A percentile compares a stretch with the other conserved stretches of the same genome.
phyloP scores from a whole-genome alignment of 2,888 invertebrate genomes.

The Caenorhabditis plicata region DNA sequence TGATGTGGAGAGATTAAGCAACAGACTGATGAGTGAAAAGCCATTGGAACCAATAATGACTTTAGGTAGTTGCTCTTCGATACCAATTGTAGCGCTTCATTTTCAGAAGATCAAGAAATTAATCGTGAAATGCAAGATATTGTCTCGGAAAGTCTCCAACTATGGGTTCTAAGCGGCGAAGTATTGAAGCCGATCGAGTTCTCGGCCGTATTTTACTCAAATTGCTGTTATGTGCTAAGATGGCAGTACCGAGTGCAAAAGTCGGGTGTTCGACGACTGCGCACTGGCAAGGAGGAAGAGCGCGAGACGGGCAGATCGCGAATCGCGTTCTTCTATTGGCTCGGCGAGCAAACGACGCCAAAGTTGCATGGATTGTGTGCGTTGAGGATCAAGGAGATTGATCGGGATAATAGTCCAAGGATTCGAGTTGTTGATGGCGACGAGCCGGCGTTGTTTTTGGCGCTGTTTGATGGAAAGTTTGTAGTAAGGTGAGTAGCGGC shows the following conservation, averaged over 20 bases:
- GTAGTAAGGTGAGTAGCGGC: conserved; percentile 10
- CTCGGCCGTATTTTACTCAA: conserved; percentile 32
- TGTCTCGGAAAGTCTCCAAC: conserved; percentile 42
- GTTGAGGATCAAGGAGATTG: conserved; percentile 52
- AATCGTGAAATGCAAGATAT: conserved; percentile 40
- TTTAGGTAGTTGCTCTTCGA: background rate
- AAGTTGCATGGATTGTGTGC: conserved; percentile 55
- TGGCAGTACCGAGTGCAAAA: conserved; percentile 58
- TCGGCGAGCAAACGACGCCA: conserved; percentile 46
- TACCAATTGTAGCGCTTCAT: background rate
- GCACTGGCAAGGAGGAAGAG: conserved; percentile 34
- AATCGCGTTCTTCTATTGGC: conserved; percentile 58
- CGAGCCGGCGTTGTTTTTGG: conserved; percentile 25
- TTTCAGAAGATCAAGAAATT: conserved; percentile 46
- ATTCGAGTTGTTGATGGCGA: conserved; percentile 24
- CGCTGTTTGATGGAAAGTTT: conserved; percentile 25
- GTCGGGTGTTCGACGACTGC: conserved; percentile 43
- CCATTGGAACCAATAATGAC: conserved; percentile 12
- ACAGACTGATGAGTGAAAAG: conserved; percentile 7
- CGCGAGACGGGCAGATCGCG: conserved; percentile 55
- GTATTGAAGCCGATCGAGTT: conserved; percentile 31
- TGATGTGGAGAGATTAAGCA: conserved; percentile 3
- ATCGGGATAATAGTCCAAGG: conserved; percentile 44
- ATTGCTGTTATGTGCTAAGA: conserved; percentile 53
- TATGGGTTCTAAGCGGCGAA: conserved; percentile 47